phyloP scores from a whole-genome alignment of 2,113 vertebrate species.

The Xiphophorus couchianus region DNA sequence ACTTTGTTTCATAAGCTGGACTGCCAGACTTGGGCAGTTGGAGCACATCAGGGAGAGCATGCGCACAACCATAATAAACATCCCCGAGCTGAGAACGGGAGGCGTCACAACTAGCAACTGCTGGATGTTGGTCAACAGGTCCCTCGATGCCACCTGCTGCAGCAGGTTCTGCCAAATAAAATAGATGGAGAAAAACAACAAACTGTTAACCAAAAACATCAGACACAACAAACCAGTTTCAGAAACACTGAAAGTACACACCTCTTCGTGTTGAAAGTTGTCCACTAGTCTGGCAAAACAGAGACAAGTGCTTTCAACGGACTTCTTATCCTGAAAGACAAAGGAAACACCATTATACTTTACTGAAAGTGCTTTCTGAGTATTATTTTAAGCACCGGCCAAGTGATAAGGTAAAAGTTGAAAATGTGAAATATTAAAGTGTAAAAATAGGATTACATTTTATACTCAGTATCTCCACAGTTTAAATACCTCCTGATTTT shows the following conservation, averaged over 20 bases:
- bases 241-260: constrained; percentile 58
- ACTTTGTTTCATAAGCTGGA: constrained; percentile 99
- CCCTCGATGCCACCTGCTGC: constrained; percentile 96
- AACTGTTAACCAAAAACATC: background rate
- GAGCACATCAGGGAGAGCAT: constrained; percentile 99
- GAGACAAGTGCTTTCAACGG: constrained; percentile 99
- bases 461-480: no score
- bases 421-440: no score
- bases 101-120: constrained; percentile 97
- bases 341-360: background rate
- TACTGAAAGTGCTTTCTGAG: background rate
- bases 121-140: constrained; percentile 97
- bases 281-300: constrained; percentile 98
- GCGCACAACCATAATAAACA: constrained; percentile 99
- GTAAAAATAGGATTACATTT: no score
- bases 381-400: no score
- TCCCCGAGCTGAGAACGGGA: constrained; percentile 96
- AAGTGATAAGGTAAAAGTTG: no score
- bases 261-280: constrained; percentile 99
- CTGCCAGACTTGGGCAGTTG: constrained; percentile 95
- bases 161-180: constrained; percentile 88
- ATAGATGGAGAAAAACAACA: background rate
- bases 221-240: background rate
- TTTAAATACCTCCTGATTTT: no score
- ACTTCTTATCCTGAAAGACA: constrained; percentile 92